These are phyloP conservation scores for Vireo altiloquus DNA, from an alignment of 2,113 vertebrate species.

Conservation along the genomic window DNA sequence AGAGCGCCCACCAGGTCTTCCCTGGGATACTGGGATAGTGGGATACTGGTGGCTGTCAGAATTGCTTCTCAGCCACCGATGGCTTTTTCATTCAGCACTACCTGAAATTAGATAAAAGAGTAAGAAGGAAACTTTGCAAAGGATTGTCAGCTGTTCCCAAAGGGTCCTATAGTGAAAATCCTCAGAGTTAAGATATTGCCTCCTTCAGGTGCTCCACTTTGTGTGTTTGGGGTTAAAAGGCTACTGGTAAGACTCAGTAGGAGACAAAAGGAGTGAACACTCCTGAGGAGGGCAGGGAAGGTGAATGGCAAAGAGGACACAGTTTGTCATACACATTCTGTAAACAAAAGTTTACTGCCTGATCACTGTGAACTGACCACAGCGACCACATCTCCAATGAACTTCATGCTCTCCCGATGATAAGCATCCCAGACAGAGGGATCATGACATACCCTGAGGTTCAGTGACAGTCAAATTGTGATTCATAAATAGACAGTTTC, in stretches of 20 bases:
- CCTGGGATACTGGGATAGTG: neutral
- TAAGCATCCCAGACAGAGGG: neutral
- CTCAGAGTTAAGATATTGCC: neutral
- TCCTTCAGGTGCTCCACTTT: neutral
- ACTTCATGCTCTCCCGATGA: neutral
- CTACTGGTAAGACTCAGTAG: neutral
- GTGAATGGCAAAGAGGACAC: neutral
- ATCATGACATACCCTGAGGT: neutral
- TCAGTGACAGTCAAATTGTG: neutral
- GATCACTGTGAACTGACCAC: neutral
- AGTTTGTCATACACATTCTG: neutral
- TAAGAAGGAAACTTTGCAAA: neutral
- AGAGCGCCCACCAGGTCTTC: neutral
- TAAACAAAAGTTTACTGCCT: neutral
- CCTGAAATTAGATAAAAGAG: neutral
- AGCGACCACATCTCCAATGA: neutral
- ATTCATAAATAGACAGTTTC: neutral
- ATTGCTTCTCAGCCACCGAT: neutral
- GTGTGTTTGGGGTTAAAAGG: neutral
- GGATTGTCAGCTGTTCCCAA: neutral
- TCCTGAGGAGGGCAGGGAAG: neutral
- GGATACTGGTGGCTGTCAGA: neutral
- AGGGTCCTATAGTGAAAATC: neutral
- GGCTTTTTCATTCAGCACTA: neutral
- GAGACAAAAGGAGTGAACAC: neutral